phyloP scores from a whole-genome alignment of 64 coral and sea anemone species.

The Montipora foliosa region DNA sequence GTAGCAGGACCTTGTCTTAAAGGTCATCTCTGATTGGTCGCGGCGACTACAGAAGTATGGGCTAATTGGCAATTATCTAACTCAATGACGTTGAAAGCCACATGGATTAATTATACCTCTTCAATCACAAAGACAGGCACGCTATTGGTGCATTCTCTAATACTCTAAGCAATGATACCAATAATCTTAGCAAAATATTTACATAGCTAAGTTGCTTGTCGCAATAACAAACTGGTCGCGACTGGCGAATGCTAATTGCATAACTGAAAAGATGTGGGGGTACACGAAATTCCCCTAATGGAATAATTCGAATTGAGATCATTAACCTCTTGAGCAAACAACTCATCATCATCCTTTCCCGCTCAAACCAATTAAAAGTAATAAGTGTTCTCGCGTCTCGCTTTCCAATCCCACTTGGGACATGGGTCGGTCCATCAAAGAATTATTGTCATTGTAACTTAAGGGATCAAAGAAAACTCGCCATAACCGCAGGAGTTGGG shows the following conservation, averaged over 20 bases:
- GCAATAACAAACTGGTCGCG: slow-evolving; percentile 12
- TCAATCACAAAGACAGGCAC: slow-evolving; percentile 16
- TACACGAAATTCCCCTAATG: neutral
- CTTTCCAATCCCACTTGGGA: slow-evolving; percentile 32
- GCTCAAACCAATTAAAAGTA: slow-evolving; percentile 14
- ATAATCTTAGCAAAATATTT: slow-evolving; percentile 49
- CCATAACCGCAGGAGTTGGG: neutral
- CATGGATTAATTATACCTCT: neutral
- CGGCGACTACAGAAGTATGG: slow-evolving; percentile 1
- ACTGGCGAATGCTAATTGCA: neutral
- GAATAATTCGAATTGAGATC: neutral
- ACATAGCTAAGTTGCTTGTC: slow-evolving; percentile 9
- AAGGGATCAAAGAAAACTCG: slow-evolving; percentile 34
- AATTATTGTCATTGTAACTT: slow-evolving; percentile 17
- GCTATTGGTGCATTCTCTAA: slow-evolving; percentile 37
- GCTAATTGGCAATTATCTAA: slow-evolving; percentile 46
- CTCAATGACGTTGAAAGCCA: neutral
- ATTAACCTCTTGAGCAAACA: neutral
- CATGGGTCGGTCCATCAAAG: slow-evolving; percentile 25
- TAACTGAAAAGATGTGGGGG: neutral
- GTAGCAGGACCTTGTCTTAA: neutral
- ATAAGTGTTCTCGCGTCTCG: neutral
- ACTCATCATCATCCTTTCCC: neutral
- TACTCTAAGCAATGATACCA: slow-evolving; percentile 28
- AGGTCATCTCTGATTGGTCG: neutral